Evolutionary conservation across 1,140 invertebrate species (phyloP).

Genomic region (Trialeurodes vaporariorum): DNA sequence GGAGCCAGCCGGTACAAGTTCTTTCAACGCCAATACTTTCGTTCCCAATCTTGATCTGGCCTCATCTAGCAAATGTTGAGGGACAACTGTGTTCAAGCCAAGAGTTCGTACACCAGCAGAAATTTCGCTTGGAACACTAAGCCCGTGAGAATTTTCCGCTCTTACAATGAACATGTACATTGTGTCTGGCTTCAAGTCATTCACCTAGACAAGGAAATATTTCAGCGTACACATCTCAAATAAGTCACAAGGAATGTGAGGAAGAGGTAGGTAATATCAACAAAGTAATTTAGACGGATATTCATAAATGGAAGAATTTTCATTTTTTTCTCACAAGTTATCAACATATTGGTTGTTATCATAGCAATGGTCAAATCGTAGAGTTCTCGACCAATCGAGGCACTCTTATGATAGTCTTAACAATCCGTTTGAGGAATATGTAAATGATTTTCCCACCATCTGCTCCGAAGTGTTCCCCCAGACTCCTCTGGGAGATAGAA

Average conservation of each 20-base stretch:
- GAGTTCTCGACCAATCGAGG: too few relatives aligned
- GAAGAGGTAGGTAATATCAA: slow-evolving; percentile 17
- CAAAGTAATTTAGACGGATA: not conserved
- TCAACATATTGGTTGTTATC: too few relatives aligned
- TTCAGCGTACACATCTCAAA: too few relatives aligned
- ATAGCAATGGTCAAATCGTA: too few relatives aligned
- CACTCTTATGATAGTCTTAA: too few relatives aligned
- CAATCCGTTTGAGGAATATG: too few relatives aligned
- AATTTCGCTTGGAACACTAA: slow-evolving; percentile 53
- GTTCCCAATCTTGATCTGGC: slow-evolving; percentile 62
- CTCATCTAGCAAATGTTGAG: slow-evolving; percentile 66
- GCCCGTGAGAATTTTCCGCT: slow-evolving; percentile 75
- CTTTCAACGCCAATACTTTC: slow-evolving; percentile 66
- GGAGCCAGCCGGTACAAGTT: slow-evolving; percentile 63
- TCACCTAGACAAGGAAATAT: too few relatives aligned
- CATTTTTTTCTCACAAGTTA: too few relatives aligned
- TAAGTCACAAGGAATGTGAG: slow-evolving; percentile 31
- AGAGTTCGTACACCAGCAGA: slow-evolving; percentile 53
- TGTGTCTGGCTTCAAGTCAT: slow-evolving; percentile 62
- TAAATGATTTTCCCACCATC: too few relatives aligned
- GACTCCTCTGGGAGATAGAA: too few relatives aligned
- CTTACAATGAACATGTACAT: slow-evolving; percentile 79
- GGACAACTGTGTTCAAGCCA: slow-evolving; percentile 50
- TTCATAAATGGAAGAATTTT: slow-evolving; percentile 16
- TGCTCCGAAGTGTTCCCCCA: too few relatives aligned